Conservation (phyloP, 1,140 invertebrate species). For the Meloidogyne chitwoodi region DNA sequence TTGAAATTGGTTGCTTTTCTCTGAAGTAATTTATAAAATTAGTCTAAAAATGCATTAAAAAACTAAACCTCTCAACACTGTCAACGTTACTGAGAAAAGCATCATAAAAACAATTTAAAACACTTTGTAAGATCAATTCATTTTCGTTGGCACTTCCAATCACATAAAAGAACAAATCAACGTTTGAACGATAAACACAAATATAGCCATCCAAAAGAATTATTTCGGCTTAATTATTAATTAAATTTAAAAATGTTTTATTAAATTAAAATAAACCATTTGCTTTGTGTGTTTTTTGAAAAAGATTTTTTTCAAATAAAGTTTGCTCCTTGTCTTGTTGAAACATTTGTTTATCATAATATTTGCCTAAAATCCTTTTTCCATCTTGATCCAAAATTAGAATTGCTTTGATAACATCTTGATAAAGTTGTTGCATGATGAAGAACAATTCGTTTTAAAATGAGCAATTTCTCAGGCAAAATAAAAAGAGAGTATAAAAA, state of each 20-base stretch:
- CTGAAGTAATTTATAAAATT: neutral
- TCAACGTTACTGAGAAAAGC: constrained; percentile 94
- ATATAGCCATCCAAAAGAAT: constrained; percentile 96
- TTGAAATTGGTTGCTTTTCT: neutral
- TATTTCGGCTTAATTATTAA: constrained; percentile 84
- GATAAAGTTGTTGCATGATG: neutral
- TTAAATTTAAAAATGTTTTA: constrained; percentile 18
- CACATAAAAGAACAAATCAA: constrained; percentile 97
- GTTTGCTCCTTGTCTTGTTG: constrained; percentile 89
- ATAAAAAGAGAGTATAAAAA: neutral
- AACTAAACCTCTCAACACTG: neutral
- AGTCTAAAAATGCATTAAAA: neutral
- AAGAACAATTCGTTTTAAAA: too few relatives aligned
- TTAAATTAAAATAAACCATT: constrained; percentile 63
- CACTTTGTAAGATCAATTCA: constrained; percentile 89
- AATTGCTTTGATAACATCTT: constrained; percentile 78
- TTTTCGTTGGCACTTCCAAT: constrained; percentile 91
- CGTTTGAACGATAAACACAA: constrained; percentile 92
- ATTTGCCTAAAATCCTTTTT: constrained; percentile 89
- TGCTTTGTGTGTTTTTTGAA: constrained; percentile 85
- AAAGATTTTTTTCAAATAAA: constrained; percentile 93
- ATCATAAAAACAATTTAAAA: constrained; percentile 90
- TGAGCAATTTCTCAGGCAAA: too few relatives aligned
- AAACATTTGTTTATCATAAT: constrained; percentile 86
- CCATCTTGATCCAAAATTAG: constrained; percentile 96